These are phyloP conservation scores for Gymnorhina tibicen DNA, from an alignment of 2,113 vertebrate species.

Conservation along the genomic window DNA sequence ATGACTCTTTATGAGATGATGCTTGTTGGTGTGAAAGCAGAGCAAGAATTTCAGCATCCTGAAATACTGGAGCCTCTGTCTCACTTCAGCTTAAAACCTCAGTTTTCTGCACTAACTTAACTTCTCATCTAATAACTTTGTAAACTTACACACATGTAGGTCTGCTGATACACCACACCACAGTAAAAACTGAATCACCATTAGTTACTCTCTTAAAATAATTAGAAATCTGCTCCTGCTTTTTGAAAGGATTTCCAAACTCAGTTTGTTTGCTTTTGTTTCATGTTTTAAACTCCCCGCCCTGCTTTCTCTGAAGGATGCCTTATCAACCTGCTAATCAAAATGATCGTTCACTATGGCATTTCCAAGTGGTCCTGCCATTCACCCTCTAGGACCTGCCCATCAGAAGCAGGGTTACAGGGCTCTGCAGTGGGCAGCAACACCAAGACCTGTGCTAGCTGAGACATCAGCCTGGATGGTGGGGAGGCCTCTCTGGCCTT, in stretches of 20 bases:
- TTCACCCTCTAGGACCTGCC: background rate
- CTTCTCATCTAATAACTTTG: background rate
- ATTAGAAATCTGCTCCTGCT: background rate
- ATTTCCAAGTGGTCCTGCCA: background rate
- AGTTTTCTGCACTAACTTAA: background rate
- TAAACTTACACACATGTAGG: background rate
- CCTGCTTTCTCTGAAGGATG: background rate
- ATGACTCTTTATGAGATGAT: background rate
- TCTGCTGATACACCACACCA: background rate
- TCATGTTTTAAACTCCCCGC: background rate
- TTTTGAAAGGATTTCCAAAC: background rate
- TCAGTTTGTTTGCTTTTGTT: background rate
- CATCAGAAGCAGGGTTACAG: background rate
- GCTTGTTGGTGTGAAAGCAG: background rate
- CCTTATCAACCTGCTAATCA: background rate
- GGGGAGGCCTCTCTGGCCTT: background rate
- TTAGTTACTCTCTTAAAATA: background rate
- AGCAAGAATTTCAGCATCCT: background rate
- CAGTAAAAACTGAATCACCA: background rate
- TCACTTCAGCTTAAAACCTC: background rate
- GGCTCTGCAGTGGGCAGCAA: background rate
- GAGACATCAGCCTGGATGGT: background rate
- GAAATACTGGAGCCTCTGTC: background rate
- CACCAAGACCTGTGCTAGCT: background rate
- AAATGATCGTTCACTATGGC: background rate